These are phyloP conservation scores for Temnothorax ravouxi DNA, from an alignment of 2,888 invertebrate species.

Conservation along the genomic window DNA sequence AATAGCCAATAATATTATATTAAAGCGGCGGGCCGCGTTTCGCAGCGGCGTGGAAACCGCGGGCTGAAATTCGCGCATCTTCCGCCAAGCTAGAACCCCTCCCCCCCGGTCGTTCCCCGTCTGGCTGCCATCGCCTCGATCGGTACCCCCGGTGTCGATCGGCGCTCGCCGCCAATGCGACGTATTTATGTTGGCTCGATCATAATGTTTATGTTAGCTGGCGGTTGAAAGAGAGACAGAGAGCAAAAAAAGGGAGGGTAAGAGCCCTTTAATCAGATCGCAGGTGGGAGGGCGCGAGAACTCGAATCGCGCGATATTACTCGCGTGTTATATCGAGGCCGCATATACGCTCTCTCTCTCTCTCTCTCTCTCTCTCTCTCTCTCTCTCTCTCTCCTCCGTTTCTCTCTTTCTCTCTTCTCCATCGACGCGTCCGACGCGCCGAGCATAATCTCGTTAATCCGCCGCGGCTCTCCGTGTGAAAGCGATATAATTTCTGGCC, in stretches of 20 bases:
- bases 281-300: slow-evolving; percentile 78
- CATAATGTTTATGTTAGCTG: slow-evolving; percentile 79
- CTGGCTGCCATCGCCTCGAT: slow-evolving; percentile 17
- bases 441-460: slow-evolving; percentile 55
- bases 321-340: slow-evolving; percentile 51
- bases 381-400: too few relatives aligned
- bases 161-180: slow-evolving; percentile 72
- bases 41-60: slow-evolving; percentile 77
- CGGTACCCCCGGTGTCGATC: slow-evolving; percentile 25
- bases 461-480: slow-evolving; percentile 31
- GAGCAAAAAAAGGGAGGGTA: slow-evolving; percentile 31
- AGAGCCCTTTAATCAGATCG: slow-evolving; percentile 78
- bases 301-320: slow-evolving; percentile 62
- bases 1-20: slow-evolving; percentile 87
- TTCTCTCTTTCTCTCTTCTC: slow-evolving; percentile 1
- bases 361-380: too few relatives aligned
- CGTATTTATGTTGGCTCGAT: slow-evolving; percentile 79
- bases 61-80: slow-evolving; percentile 72
- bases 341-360: not conserved
- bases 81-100: slow-evolving; percentile 37
- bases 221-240: slow-evolving; percentile 46
- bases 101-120: not conserved
- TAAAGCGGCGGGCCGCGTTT: slow-evolving; percentile 79
- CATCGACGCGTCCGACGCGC: slow-evolving; percentile 28
- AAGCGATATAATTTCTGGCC: slow-evolving; percentile 35